Percentiles rank a stretch among this genome's conserved stretches.
Conservation (phyloP, 2,888 invertebrate genomes). For the Erebia palarica region DNA sequence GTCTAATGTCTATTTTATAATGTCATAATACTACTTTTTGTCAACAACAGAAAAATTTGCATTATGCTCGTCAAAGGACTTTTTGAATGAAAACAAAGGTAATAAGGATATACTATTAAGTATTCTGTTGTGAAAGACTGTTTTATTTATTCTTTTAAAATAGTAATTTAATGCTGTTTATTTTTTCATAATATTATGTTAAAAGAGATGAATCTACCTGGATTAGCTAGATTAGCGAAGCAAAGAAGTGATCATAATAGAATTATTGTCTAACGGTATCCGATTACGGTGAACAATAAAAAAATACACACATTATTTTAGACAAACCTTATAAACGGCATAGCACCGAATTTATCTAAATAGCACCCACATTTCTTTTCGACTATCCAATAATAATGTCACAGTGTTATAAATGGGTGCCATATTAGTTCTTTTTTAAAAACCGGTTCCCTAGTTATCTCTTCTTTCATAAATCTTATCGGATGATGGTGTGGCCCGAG, state of each 20-base stretch:
- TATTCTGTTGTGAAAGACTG: too few relatives aligned
- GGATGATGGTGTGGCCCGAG: conserved; percentile 49
- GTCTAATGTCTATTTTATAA: too few relatives aligned
- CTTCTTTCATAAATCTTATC: conserved; percentile 53
- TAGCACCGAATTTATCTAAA: conserved; percentile 40
- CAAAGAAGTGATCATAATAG: neutral
- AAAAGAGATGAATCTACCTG: neutral
- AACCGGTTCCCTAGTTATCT: conserved; percentile 44
- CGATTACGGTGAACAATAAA: conserved; percentile 12
- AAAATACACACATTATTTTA: conserved; percentile 7
- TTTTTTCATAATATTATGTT: neutral
- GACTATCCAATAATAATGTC: conserved; percentile 39
- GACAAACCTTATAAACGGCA: conserved; percentile 23
- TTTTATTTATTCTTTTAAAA: too few relatives aligned
- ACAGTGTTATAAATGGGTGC: conserved; percentile 39
- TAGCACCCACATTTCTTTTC: conserved; percentile 43
- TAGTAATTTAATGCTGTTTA: too few relatives aligned
- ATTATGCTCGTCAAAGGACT: too few relatives aligned
- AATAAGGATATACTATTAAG: too few relatives aligned
- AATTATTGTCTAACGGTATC: conserved; percentile 17
- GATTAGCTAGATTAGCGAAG: neutral
- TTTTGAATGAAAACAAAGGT: too few relatives aligned
- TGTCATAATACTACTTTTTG: too few relatives aligned
- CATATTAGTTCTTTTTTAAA: conserved; percentile 42
- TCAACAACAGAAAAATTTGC: too few relatives aligned